Percentiles rank a stretch among this genome's conserved stretches.
phyloP scores from a whole-genome alignment of 2,113 vertebrate genomes.

The Panthera uncia region DNA sequence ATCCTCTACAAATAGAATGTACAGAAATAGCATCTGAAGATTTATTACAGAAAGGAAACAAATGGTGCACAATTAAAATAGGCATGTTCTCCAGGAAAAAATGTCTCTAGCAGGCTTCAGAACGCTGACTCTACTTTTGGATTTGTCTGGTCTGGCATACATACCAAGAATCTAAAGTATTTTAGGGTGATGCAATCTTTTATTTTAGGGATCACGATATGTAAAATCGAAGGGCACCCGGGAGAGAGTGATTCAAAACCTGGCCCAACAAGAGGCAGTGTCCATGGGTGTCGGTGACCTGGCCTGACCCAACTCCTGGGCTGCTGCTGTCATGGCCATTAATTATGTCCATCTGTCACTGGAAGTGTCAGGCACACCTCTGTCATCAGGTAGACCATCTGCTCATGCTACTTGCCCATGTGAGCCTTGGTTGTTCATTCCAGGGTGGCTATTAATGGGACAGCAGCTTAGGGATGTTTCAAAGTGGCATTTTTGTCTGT shows the following conservation, averaged over 20 bases:
- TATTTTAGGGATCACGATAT: slow-evolving; percentile 42
- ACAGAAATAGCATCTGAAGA: slow-evolving; percentile 62
- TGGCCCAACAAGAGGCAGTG: not conserved
- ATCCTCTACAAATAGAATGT: slow-evolving; percentile 59
- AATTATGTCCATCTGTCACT: not conserved
- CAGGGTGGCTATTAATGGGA: not conserved
- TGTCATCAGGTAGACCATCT: not conserved
- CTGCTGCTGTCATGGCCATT: not conserved
- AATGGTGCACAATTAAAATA: slow-evolving; percentile 61
- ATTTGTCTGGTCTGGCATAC: slow-evolving; percentile 49
- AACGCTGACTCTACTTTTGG: slow-evolving; percentile 32
- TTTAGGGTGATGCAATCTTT: slow-evolving; percentile 48
- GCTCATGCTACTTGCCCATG: not conserved
- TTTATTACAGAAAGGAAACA: slow-evolving; percentile 66
- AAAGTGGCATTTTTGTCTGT: slow-evolving; percentile 42
- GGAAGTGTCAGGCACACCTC: not conserved
- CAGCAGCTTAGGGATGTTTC: slow-evolving; percentile 9
- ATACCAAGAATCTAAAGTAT: slow-evolving; percentile 37
- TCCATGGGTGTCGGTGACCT: not conserved
- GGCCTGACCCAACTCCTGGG: not conserved
- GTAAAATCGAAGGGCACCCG: not conserved
- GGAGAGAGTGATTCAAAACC: slow-evolving; percentile 18
- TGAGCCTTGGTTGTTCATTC: not conserved
- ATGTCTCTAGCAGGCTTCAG: not conserved
- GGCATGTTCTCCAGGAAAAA: slow-evolving; percentile 46